Evolutionary conservation across 2,797 vertebrate genomes (phyloP).

Genomic region (Buceros bicornis): DNA sequence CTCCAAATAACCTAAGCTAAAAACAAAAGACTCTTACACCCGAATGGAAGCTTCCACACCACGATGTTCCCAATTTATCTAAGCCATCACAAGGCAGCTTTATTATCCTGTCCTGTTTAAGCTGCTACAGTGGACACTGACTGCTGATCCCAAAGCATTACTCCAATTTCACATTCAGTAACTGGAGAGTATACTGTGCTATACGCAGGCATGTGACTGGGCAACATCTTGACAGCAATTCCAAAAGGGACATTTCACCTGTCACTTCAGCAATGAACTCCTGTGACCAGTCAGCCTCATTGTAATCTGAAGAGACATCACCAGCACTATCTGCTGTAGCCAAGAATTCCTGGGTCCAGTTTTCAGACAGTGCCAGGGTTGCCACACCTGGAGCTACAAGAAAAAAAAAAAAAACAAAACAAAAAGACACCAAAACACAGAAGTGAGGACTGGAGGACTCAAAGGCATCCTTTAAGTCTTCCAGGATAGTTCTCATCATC

Average conservation of each 20-base stretch:
- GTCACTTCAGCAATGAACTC: slow-evolving; percentile 97
- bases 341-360: slow-evolving; percentile 95
- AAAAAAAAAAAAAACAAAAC: not conserved
- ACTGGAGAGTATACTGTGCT: not conserved
- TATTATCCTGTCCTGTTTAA: not conserved
- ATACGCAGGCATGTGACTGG: not conserved
- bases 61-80: not conserved
- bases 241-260: slow-evolving; percentile 78
- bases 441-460: not conserved
- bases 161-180: not conserved
- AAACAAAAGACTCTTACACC: not conserved
- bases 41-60: not conserved
- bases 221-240: not conserved
- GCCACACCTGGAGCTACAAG: slow-evolving; percentile 92
- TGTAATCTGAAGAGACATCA: slow-evolving; percentile 85
- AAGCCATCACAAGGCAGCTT: not conserved
- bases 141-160: not conserved
- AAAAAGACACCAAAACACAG: not conserved
- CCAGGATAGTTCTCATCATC: not conserved
- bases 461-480: not conserved
- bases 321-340: slow-evolving; percentile 81
- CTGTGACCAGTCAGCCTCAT: slow-evolving; percentile 95
- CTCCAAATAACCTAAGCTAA: not conserved
- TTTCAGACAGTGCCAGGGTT: slow-evolving; percentile 93
- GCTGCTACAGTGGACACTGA: not conserved